These are phyloP conservation scores for Phytoseiulus persimilis DNA, from an alignment of 2,888 invertebrate genomes.

Conservation along the genomic window DNA sequence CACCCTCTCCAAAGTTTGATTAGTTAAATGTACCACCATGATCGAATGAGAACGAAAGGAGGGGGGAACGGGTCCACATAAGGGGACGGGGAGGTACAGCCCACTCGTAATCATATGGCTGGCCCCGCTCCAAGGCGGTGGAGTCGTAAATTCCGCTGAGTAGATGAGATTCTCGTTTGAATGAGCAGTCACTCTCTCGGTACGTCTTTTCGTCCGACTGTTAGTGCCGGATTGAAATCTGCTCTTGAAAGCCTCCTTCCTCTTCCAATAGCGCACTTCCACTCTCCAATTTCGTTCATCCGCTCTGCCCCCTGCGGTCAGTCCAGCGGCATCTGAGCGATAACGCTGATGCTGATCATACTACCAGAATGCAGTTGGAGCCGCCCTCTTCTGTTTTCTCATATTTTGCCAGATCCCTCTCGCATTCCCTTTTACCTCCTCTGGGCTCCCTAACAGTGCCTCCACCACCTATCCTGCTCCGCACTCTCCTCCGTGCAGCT, in stretches of 20 bases:
- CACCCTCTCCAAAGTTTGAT: constrained; percentile 30
- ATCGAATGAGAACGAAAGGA: neutral
- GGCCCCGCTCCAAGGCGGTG: neutral
- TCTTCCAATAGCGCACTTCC: neutral
- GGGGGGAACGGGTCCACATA: neutral
- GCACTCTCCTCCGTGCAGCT: neutral
- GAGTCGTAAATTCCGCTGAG: neutral
- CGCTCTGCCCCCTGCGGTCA: too few relatives aligned
- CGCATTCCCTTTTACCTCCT: too few relatives aligned
- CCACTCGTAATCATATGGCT: neutral
- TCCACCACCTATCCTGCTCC: neutral
- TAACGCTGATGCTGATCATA: too few relatives aligned
- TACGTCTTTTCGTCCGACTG: neutral
- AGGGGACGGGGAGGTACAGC: neutral
- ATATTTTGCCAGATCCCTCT: too few relatives aligned
- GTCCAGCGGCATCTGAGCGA: too few relatives aligned
- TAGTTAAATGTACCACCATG: constrained; percentile 35
- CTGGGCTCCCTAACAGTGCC: too few relatives aligned
- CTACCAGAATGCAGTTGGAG: too few relatives aligned
- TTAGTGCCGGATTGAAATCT: neutral
- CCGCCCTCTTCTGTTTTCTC: too few relatives aligned
- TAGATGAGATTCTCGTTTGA: neutral
- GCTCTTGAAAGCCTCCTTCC: neutral
- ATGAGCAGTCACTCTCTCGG: neutral
- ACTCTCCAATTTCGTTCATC: neutral